phyloP scores from a whole-genome alignment of 1,140 invertebrate genomes.

The Drosophila truncata region DNA sequence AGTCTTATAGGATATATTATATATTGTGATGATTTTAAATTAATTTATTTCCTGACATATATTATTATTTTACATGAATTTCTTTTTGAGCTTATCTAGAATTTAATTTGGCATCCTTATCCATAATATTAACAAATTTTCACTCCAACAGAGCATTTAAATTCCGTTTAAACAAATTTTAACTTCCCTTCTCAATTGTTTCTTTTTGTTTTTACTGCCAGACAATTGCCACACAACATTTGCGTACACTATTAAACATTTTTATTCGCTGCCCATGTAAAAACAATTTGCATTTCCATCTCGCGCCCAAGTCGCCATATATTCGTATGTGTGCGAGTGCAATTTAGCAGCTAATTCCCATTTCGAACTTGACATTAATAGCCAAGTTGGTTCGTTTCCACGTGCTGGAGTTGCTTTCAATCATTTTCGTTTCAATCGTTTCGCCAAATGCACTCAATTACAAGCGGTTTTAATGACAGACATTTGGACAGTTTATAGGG shows the following conservation, averaged over 20 bases:
- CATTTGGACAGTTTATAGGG: conserved; percentile 30
- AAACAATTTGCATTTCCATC: conserved; percentile 75
- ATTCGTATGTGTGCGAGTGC: conserved; percentile 17
- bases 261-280: conserved; percentile 52
- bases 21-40: too few species aligned
- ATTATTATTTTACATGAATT: too few species aligned
- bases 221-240: conserved; percentile 59
- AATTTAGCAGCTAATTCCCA: conserved; percentile 67
- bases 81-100: too few species aligned
- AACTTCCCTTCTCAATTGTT: conserved; percentile 5
- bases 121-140: background rate
- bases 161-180: background rate
- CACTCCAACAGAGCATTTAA: background rate
- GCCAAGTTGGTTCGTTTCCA: conserved; percentile 46
- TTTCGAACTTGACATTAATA: conserved; percentile 79
- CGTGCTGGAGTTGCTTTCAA: conserved; percentile 52
- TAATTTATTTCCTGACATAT: background rate
- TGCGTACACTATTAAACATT: conserved; percentile 69
- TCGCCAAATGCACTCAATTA: conserved; percentile 44
- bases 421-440: conserved; percentile 47
- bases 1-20: too few species aligned
- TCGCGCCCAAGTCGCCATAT: conserved; percentile 13
- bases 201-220: conserved; percentile 10
- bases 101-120: too few species aligned
- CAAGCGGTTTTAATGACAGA: conserved; percentile 29